Base-by-base conservation (phyloP, 1,140 invertebrate genomes). In the Drosophila fuyamai region DNA sequence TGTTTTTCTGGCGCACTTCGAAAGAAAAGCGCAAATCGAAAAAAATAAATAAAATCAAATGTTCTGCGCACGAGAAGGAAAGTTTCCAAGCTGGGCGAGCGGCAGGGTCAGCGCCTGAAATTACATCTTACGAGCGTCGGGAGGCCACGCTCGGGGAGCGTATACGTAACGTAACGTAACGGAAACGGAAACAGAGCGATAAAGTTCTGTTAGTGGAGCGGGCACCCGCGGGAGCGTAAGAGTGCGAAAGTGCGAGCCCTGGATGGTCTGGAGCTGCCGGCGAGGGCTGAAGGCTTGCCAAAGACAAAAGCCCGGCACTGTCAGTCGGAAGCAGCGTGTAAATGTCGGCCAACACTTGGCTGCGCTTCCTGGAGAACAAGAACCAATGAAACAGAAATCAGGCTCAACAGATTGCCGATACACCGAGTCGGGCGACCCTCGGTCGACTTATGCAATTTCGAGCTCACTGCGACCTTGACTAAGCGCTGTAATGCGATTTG, bases 11-110 rank as follows among this genome's bases (percentile, higher is more conserved):
- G 40, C n/a, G 29, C 32, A n/a, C 46, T 60, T 46, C 23, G 14
- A 66, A 72, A 53, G 50, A 77, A 71, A 76, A 71, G 73, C 74
- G 68, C 84, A 89, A 89, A 89, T 89, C 84, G 83, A 89, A 84
- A 89, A 83, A 90, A 89, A 89, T 89, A 89, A 89, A 89, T 88
- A 88, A 88, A 88, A 88, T 88, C 84, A 89, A 83, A 88, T 83
- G 83, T 70, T 73, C 58, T 79, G 61, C 73, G 76, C 55, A 40
- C 27, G 14, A 61, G 32, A 41, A 61, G 40, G 71, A 66, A 84
- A 84, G 79, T 71, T 60, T 84, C 76, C 65, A 60, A 58, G 48
- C 44, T 70, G 63, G 65, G 61, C 70, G 80, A 77, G 59, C 32
- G 61, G 40, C 46, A 55, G 55, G 47, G 72, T 67, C 70, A 63